Conservation (phyloP, 1,140 invertebrate genomes). For the Drosophila parabipectinata region DNA sequence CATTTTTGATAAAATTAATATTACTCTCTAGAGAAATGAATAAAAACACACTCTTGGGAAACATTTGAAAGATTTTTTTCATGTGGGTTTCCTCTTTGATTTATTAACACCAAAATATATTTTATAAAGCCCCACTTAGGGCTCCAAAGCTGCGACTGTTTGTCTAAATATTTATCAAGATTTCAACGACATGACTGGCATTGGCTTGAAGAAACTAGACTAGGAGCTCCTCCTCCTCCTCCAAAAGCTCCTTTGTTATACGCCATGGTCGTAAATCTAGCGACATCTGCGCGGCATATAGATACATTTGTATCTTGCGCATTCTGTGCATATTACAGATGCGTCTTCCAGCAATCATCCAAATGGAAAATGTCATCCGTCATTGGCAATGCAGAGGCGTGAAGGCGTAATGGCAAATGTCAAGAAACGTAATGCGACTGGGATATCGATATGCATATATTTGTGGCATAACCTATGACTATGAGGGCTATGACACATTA, state of each 20-base stretch:
- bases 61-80: slow-evolving; percentile 1
- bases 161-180: slow-evolving; percentile 47
- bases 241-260: slow-evolving; percentile 40
- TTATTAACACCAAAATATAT: slow-evolving; percentile 35
- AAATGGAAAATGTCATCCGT: slow-evolving; percentile 34
- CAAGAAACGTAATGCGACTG: slow-evolving; percentile 8
- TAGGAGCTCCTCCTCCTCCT: no score
- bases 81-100: slow-evolving; percentile 24
- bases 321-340: slow-evolving; percentile 46
- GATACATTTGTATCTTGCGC: slow-evolving; percentile 26
- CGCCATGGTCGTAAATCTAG: slow-evolving; percentile 37
- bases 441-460: slow-evolving; percentile 17
- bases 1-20: background rate
- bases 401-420: slow-evolving; percentile 29
- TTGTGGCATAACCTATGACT: background rate
- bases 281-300: slow-evolving; percentile 23
- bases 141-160: slow-evolving; percentile 18
- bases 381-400: slow-evolving; percentile 27
- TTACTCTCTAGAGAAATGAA: background rate
- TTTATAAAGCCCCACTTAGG: slow-evolving; percentile 9
- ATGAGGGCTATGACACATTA: no score
- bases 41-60: slow-evolving; percentile 15
- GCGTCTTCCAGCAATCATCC: slow-evolving; percentile 16
- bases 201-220: slow-evolving; percentile 4
- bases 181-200: slow-evolving; percentile 18